These are phyloP conservation scores for Frankliniella fusca DNA, from an alignment of 2,888 invertebrate species.

Conservation along the genomic window DNA sequence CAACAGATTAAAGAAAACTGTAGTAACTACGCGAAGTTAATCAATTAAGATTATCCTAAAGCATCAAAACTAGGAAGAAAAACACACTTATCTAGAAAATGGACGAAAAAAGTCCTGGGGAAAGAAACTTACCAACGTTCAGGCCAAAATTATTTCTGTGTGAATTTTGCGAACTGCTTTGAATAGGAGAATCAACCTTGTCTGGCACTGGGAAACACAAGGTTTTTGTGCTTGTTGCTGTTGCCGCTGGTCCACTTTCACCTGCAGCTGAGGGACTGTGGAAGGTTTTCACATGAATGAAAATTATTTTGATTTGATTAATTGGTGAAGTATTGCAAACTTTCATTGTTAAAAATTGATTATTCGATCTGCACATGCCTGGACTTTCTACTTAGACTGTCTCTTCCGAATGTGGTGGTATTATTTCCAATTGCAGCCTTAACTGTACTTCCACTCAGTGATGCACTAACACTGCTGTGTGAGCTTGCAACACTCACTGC, in stretches of 20 bases:
- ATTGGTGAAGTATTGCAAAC: background rate
- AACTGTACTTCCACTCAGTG: background rate
- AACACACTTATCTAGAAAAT: background rate
- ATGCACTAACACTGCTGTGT: background rate
- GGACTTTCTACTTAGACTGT: background rate
- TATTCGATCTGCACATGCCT: background rate
- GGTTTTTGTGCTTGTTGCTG: background rate
- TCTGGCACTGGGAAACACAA: background rate
- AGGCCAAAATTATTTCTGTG: conserved; percentile 4
- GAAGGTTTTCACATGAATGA: background rate
- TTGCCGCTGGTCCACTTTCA: background rate
- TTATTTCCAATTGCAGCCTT: background rate
- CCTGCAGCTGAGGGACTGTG: background rate
- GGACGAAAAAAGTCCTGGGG: too few relatives aligned
- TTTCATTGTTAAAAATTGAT: background rate
- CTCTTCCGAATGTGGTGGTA: background rate
- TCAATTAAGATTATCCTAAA: background rate
- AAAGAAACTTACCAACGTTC: background rate
- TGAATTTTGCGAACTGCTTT: background rate
- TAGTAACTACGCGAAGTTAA: background rate
- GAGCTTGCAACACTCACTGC: background rate
- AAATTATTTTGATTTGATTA: background rate
- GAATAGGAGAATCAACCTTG: background rate
- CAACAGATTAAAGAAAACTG: background rate
- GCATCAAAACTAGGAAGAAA: background rate